Evolutionary conservation across 2,113 vertebrate genomes (phyloP), one percentile per base, ranked within the genome.

Genomic region (Rhinolophus ferrumequinum): DNA sequence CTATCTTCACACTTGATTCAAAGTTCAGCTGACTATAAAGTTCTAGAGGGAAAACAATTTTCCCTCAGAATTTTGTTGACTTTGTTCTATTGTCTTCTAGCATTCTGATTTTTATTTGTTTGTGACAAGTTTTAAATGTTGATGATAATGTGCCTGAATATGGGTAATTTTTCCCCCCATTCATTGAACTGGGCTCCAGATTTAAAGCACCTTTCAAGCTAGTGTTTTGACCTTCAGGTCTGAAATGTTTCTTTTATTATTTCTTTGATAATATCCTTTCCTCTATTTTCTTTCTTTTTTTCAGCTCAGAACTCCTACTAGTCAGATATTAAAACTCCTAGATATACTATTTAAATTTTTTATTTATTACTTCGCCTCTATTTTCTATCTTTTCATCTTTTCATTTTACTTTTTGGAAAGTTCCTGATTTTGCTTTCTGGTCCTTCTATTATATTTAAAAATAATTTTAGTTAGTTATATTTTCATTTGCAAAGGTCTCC

Each of bases 231-330:
- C 38, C 7, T 66, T 76, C 58, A 80, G 7, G 80, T 87, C 15
- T 96, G 58, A 94, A 87, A 58, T 5, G 47, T 73, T 85, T 69
- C 82, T 72, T 76, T 28, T 19, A 90, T 56, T 83, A 73, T 64
- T 81, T 96, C 72, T 80, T 88, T 35, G 41, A 64, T 52, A 86
- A 56, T 79, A 72, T 92, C 58, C 75, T 79, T 88, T 47, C 72
- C 28, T 80, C 19, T 96, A 26, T 82, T 80, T 82, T 54, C 38
- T 52, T 9, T 44, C 41, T 28, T 60, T 89, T 81, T 75, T 87
- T 93, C 22, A 11, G 24, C 24, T 47, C 72, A 21, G 47, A 82
- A 56, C 26, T 87, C 35, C 26, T 76, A 58, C n/a, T 58, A 54
- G 8, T 60, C 50, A 87, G 28, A 76, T 60, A 72, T 0, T 66